Percentiles rank a stretch among this genome's conserved stretches.
Conservation (phyloP, 2,888 invertebrate genomes). For the Heliconius erato region DNA sequence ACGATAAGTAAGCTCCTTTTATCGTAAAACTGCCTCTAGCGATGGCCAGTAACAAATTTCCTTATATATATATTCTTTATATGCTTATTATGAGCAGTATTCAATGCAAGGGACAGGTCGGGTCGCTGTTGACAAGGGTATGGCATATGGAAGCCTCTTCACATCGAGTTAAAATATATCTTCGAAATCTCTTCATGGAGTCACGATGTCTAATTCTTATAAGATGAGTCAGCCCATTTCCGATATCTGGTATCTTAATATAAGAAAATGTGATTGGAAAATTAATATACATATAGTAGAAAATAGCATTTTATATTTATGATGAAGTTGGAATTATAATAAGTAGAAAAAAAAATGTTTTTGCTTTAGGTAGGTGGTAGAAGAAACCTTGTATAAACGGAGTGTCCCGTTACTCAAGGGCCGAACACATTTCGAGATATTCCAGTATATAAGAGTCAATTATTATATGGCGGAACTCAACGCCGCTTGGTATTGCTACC, state of each 20-base stretch:
- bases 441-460: no score
- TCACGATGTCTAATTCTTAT: slow-evolving; percentile 1
- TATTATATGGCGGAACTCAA: not conserved
- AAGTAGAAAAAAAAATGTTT: not conserved
- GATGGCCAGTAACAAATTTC: not conserved
- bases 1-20: not conserved
- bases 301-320: not conserved
- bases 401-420: not conserved
- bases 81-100: slow-evolving; percentile 13
- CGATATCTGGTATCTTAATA: not conserved
- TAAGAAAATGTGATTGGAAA: not conserved
- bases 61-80: slow-evolving; percentile 8
- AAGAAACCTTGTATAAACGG: not conserved
- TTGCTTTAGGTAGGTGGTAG: not conserved
- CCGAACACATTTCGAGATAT: not conserved
- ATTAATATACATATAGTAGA: not conserved
- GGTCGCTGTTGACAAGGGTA: slow-evolving; percentile 41
- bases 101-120: slow-evolving; percentile 16
- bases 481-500: not conserved
- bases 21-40: not conserved
- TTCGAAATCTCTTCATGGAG: slow-evolving; percentile 11
- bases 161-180: slow-evolving; percentile 34
- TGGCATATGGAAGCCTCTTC: slow-evolving; percentile 34
- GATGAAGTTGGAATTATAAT: no score
- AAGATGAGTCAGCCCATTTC: slow-evolving; percentile 3